Conservation (phyloP, 2,888 invertebrate species). For the Drosophila prostipennis region DNA sequence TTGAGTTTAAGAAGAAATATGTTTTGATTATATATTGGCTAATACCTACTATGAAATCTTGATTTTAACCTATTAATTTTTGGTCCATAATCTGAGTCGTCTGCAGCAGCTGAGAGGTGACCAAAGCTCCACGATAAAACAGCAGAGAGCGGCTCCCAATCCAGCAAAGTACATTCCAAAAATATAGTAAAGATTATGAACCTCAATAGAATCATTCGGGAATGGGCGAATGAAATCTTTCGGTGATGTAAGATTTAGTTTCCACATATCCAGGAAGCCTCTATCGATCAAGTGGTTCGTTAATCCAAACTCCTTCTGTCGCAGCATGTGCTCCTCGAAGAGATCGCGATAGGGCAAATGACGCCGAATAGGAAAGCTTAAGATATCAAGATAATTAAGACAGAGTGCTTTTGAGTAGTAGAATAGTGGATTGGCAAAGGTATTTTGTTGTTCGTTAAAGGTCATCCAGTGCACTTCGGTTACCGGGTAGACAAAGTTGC, state of each 20-base stretch:
- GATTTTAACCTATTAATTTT: too few species aligned
- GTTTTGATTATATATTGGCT: too few species aligned
- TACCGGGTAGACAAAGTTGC: constrained; percentile 23
- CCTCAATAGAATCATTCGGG: not conserved
- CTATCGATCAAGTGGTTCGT: not conserved
- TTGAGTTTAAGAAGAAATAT: too few species aligned
- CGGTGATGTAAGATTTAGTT: not conserved
- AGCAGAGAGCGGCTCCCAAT: not conserved
- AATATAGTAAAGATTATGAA: not conserved
- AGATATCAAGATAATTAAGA: constrained; percentile 7
- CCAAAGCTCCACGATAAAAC: not conserved
- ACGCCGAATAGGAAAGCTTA: constrained; percentile 37
- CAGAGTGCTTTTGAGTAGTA: constrained; percentile 48
- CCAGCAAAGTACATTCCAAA: not conserved
- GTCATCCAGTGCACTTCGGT: constrained; percentile 23
- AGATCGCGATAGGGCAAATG: constrained; percentile 56
- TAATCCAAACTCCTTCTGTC: constrained; percentile 48
- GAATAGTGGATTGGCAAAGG: constrained; percentile 43
- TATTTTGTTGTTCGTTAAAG: constrained; percentile 53
- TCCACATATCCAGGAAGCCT: not conserved
- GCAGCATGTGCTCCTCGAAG: too few species aligned
- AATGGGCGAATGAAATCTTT: not conserved
- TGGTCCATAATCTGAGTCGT: too few species aligned
- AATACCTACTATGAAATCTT: too few species aligned
- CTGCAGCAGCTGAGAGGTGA: not conserved